Evolutionary conservation across 2,888 invertebrate species (phyloP), one percentile per base, ranked within the genome.

Genomic region (Aquatica leii): DNA sequence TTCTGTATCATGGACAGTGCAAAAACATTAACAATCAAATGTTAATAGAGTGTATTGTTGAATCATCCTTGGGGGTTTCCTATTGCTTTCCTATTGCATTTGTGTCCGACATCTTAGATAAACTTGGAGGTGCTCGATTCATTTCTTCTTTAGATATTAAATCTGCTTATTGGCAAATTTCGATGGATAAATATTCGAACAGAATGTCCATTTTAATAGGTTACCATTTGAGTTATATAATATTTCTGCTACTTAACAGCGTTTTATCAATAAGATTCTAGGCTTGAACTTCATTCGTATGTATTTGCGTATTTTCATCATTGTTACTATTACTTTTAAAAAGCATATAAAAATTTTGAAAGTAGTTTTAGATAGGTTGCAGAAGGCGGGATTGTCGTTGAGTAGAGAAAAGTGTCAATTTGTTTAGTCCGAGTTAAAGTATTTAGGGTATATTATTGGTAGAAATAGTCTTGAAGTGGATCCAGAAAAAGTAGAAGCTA

Each of bases 161-260:
- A n/a, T n/a, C n/a, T n/a, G n/a, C n/a, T 0, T 77, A 73, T 61
- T 73, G 71, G 68, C 74, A 78, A 66, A 64, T 77, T 0, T 61
- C 68, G 0, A 34, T 68, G 6, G 56, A 41, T 3, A 59, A 67
- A 24, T n/a, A 17, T 0, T 66, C 65, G 3, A 14, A 52, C 3
- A 51, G 40, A 17, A 52, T 20, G 69, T 53, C 15, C 67, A 71
- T 35, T 70, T 71, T 51, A n/a, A n/a, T n/a, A n/a, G n/a, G n/a
- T n/a, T n/a, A n/a, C n/a, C n/a, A n/a, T n/a, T n/a, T n/a, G n/a
- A n/a, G n/a, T n/a, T n/a, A n/a, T n/a, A n/a, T n/a, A n/a, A n/a
- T n/a, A n/a, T n/a, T n/a, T n/a, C 12, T n/a, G 50, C 31, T 4
- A 50, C 50, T 12, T 50, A 11, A 11, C 50, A 50, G 12, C 24